phyloP scores from a whole-genome alignment of 2,888 invertebrate species.

The Harpalus rubripes region DNA sequence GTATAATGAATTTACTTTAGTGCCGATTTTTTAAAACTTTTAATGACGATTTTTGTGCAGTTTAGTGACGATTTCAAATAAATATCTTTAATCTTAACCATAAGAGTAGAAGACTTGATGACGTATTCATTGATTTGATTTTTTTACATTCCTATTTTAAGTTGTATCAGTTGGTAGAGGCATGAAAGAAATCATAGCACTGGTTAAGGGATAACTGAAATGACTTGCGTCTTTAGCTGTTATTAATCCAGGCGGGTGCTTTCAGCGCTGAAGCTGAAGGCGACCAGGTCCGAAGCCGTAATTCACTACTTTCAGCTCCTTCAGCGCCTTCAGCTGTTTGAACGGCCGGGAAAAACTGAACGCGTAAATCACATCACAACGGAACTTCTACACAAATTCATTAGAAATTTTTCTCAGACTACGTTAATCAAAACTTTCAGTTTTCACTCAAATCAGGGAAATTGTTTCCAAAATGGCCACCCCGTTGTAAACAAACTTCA shows the following conservation, averaged over 20 bases:
- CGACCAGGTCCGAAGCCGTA: conserved; percentile 6
- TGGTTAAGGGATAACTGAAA: background rate
- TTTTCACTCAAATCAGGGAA: conserved; percentile 27
- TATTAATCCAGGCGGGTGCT: conserved; percentile 27
- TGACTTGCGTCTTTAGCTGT: conserved; percentile 41
- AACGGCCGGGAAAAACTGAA: conserved; percentile 14
- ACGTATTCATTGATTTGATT: no score
- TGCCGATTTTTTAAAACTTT: no score
- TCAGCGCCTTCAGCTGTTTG: conserved; percentile 29
- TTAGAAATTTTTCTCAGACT: conserved; percentile 39
- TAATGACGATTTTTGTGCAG: no score
- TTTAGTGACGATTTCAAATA: no score
- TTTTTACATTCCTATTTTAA: no score
- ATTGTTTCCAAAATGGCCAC: conserved; percentile 9
- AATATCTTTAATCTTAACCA: no score
- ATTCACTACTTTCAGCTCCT: conserved; percentile 36
- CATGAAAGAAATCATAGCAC: no score
- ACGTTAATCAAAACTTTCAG: conserved; percentile 53
- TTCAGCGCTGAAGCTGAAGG: conserved; percentile 6
- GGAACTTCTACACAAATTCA: conserved; percentile 43
- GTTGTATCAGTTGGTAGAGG: no score
- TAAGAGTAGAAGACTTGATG: no score
- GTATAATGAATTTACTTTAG: no score
- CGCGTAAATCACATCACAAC: conserved; percentile 29
- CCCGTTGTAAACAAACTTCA: background rate